Base-by-base conservation (phyloP, 2,888 invertebrate species). In the Gonocerus acuteangulatus region DNA sequence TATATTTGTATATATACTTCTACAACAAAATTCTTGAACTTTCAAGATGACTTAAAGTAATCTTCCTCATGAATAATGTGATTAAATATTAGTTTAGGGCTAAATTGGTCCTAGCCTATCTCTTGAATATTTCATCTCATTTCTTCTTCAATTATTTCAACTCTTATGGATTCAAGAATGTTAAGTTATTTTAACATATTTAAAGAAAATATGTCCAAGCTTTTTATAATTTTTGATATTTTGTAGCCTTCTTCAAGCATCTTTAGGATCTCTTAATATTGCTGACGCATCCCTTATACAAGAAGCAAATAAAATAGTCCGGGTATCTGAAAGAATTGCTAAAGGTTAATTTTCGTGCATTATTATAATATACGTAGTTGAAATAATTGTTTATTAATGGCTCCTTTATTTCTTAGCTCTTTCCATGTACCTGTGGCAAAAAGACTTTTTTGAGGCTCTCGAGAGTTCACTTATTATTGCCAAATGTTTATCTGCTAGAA, bases 161-260 rank as follows among this genome's bases (percentile, higher is more conserved):
- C n/a, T n/a, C n/a, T n/a, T n/a, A n/a, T n/a, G n/a, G n/a, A n/a
- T n/a, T n/a, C n/a, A n/a, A n/a, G n/a, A n/a, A n/a, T n/a, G n/a
- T n/a, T n/a, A n/a, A n/a, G n/a, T n/a, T n/a, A n/a, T n/a, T n/a
- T n/a, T n/a, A n/a, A n/a, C n/a, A n/a, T n/a, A n/a, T n/a, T n/a
- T n/a, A n/a, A n/a, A n/a, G n/a, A n/a, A n/a, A n/a, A n/a, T n/a
- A n/a, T n/a, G n/a, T n/a, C n/a, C n/a, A n/a, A n/a, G n/a, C n/a
- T n/a, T n/a, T n/a, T n/a, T n/a, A n/a, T n/a, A n/a, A n/a, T n/a
- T n/a, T n/a, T n/a, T n/a, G n/a, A n/a, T n/a, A n/a, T n/a, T 54
- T 62, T 73, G 68, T 72, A 87, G 87, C 70, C 74, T 89, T 52
- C 82, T 89, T 62, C 89, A 89, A 78, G 85, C 88, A 0, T 76